phyloP scores from a whole-genome alignment of 1,140 invertebrate genomes.

The Caenorhabditis briggsae region DNA sequence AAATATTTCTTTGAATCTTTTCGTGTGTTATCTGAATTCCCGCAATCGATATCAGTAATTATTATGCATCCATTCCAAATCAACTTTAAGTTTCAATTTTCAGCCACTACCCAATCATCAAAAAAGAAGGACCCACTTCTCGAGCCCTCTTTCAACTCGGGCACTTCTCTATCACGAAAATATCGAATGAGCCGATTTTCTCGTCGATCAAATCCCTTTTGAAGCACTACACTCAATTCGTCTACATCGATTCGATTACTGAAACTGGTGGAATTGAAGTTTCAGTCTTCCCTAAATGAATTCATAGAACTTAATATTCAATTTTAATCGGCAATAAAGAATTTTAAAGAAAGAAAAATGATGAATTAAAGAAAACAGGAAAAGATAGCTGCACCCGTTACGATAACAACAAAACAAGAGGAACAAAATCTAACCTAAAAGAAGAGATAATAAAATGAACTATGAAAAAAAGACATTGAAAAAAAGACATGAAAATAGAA shows the following conservation, averaged over 20 bases:
- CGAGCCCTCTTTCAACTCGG: background rate
- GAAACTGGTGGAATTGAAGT: background rate
- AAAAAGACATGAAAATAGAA: background rate
- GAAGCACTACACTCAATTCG: conserved; percentile 35
- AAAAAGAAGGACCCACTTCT: background rate
- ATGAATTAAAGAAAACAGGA: conserved; percentile 31
- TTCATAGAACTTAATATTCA: background rate
- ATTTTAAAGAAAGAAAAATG: background rate
- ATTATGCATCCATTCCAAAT: background rate
- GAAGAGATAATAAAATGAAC: background rate
- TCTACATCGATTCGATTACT: conserved; percentile 5
- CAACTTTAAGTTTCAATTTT: background rate
- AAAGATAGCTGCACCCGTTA: conserved; percentile 30
- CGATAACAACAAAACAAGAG: conserved; percentile 35
- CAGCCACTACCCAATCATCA: conserved; percentile 28
- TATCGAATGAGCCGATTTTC: conserved; percentile 11
- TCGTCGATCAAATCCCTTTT: background rate
- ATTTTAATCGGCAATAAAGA: conserved; percentile 13
- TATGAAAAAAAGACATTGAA: background rate
- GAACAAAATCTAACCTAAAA: conserved; percentile 37
- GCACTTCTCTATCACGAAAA: background rate
- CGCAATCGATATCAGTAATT: background rate
- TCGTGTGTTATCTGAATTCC: conserved; percentile 3
- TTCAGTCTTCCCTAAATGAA: conserved; percentile 24
- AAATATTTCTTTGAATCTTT: conserved; percentile 3